phyloP scores from a whole-genome alignment of 2,797 vertebrate species.

The Rhabdomys pumilio region DNA sequence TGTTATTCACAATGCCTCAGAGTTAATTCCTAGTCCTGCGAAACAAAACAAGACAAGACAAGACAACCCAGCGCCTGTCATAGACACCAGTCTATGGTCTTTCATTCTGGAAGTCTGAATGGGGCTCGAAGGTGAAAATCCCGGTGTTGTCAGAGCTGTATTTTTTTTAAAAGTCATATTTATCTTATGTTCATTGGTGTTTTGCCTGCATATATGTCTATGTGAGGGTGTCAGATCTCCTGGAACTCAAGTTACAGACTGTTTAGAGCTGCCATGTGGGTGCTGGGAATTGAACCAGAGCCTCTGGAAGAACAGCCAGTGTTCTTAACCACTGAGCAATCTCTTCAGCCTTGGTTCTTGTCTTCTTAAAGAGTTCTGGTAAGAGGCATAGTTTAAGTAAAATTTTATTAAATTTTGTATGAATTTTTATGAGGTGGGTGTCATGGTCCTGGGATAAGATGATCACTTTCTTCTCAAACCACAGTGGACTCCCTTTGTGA shows the following conservation, averaged over 20 bases:
- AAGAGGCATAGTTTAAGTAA: not conserved
- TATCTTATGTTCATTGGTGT: not conserved
- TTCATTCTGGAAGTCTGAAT: not conserved
- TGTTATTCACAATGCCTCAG: not conserved
- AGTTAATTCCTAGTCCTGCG: not conserved
- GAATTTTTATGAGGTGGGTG: not conserved
- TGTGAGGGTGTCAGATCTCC: not conserved
- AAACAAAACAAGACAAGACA: not conserved
- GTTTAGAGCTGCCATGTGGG: not conserved
- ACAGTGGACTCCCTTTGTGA: not conserved
- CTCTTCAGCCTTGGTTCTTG: not conserved
- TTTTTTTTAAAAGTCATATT: not conserved
- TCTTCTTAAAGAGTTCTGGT: not conserved
- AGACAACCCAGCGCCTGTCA: not conserved
- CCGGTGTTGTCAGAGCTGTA: not conserved
- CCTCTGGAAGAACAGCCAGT: not conserved
- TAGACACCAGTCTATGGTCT: not conserved
- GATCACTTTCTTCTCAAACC: not conserved
- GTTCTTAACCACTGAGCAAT: not conserved
- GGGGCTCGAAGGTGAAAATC: not conserved
- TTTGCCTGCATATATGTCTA: not conserved
- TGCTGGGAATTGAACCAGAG: not conserved
- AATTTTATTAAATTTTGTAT: not conserved
- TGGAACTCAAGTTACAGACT: not conserved
- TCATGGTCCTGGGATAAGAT: not conserved